Evolutionary conservation across 2,797 vertebrate genomes (phyloP).

Genomic region (Pseudochaenichthys georgianus): DNA sequence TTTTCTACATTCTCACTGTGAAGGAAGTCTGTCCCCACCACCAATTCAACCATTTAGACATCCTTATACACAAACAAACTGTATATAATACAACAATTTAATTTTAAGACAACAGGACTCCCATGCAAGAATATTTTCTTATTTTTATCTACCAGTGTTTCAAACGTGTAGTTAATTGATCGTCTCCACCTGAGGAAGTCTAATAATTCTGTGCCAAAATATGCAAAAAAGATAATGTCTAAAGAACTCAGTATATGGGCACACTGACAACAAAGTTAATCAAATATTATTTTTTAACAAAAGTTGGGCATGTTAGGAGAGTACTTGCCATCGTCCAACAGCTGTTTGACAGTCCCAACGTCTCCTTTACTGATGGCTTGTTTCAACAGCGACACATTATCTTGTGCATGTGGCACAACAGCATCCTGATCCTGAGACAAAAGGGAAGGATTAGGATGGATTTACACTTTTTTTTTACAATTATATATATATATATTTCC

Average conservation of each 20-base stretch:
- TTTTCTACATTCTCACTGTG: neutral
- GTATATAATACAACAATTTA: no score
- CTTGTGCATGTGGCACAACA: constrained; percentile 24
- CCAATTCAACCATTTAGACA: neutral
- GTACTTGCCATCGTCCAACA: constrained; percentile 89
- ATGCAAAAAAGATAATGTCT: no score
- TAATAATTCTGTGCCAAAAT: neutral
- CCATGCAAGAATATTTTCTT: neutral
- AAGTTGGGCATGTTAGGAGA: neutral
- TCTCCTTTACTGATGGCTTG: constrained; percentile 88
- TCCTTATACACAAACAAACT: no score
- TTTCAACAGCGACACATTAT: constrained; percentile 85
- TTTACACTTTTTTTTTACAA: neutral
- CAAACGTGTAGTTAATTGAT: neutral
- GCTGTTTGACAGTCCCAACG: constrained; percentile 80
- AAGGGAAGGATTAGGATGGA: neutral
- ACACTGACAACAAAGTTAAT: neutral
- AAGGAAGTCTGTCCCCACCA: neutral
- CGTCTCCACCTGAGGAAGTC: no score
- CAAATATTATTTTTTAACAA: neutral
- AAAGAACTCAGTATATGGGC: neutral
- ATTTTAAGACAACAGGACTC: neutral
- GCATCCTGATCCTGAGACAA: constrained; percentile 32
- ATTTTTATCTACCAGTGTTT: neutral
- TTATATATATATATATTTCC: neutral